Evolutionary conservation across 2,113 vertebrate genomes (phyloP).

Genomic region (Arenaria interpres): DNA sequence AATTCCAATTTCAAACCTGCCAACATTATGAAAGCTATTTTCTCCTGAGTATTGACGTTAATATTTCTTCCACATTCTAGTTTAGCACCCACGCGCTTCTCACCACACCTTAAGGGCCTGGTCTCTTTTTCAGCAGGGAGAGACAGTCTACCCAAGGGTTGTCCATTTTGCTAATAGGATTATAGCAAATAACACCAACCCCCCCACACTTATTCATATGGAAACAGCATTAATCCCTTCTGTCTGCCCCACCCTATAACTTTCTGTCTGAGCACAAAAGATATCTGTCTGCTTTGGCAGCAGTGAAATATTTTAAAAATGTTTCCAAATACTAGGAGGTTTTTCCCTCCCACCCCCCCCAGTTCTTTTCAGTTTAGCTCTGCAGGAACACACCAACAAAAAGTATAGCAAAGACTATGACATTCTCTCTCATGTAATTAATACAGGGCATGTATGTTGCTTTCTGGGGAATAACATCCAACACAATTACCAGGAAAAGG

Average conservation of each 20-base stretch:
- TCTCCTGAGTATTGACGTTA: background rate
- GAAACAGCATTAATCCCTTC: slow-evolving; percentile 24
- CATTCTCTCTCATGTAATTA: background rate
- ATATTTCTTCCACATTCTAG: background rate
- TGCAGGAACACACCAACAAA: background rate
- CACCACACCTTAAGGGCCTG: slow-evolving; percentile 13
- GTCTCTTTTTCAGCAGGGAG: background rate
- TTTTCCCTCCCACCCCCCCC: background rate
- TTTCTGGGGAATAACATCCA: background rate
- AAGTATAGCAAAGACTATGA: background rate
- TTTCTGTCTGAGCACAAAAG: slow-evolving; percentile 14
- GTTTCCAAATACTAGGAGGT: background rate
- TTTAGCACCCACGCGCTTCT: slow-evolving; percentile 35
- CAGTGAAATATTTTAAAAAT: slow-evolving; percentile 1
- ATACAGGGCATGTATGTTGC: background rate
- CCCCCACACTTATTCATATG: background rate
- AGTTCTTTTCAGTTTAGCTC: background rate
- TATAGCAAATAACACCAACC: background rate
- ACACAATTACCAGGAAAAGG: background rate
- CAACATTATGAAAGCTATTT: background rate
- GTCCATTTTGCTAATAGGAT: background rate
- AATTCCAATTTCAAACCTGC: background rate
- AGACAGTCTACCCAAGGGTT: background rate
- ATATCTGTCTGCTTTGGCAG: slow-evolving; percentile 27
- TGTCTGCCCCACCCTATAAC: slow-evolving; percentile 18